Percentiles rank a stretch among this genome's conserved stretches.
phyloP scores from a whole-genome alignment of 2,113 vertebrate species.

The Synchiropus splendidus region DNA sequence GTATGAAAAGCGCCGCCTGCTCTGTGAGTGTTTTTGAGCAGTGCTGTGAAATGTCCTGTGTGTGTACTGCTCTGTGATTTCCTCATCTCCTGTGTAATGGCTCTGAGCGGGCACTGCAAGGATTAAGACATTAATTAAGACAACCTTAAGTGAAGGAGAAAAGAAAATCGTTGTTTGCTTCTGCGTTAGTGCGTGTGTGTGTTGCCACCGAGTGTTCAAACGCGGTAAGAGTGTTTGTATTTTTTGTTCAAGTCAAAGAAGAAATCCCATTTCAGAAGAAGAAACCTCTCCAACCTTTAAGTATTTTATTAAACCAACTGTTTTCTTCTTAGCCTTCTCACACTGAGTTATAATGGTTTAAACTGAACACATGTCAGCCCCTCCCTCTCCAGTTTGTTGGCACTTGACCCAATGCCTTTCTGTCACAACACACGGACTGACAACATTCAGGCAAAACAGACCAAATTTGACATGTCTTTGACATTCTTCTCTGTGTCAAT shows the following conservation, averaged over 20 bases:
- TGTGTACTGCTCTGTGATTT: conserved; percentile 44
- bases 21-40: conserved; percentile 46
- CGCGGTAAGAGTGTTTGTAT: no score
- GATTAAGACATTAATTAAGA: conserved; percentile 57
- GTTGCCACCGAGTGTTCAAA: conserved; percentile 7
- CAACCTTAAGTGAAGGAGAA: conserved; percentile 36
- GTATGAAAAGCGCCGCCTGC: conserved; percentile 41
- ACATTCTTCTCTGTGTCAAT: no score
- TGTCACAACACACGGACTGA: no score
- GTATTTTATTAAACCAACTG: no score
- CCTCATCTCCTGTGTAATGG: conserved; percentile 33
- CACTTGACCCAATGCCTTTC: no score
- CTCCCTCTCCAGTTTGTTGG: no score
- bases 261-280: conserved; percentile 20
- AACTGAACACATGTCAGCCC: no score
- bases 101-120: conserved; percentile 32
- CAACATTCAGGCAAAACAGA: no score
- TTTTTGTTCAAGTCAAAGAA: conserved; percentile 2
- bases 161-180: conserved; percentile 5
- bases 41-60: conserved; percentile 22
- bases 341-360: no score
- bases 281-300: conserved; percentile 1
- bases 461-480: no score
- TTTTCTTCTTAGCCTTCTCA: no score
- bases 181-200: no score